Evolutionary conservation across 1,140 invertebrate species (phyloP), one percentile per base, ranked within the genome.

Genomic region (Augochlora pura): DNA sequence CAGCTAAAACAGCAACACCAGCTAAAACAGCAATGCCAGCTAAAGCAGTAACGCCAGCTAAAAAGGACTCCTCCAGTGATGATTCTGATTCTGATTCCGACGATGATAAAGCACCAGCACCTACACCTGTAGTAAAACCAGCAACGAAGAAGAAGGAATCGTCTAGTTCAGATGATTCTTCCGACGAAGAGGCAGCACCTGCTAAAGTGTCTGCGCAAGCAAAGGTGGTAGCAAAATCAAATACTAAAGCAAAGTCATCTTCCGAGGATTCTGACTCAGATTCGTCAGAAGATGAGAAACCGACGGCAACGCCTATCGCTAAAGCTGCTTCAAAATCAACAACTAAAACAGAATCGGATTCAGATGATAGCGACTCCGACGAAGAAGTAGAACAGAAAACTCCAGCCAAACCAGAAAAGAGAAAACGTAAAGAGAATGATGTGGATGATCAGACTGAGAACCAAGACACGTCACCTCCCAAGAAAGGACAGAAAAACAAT

Each of bases 401-500:
- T 54, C 71, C 82, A 70, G 82, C 25, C 25, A 84, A 87, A 73
- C 32, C 69, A 27, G 85, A 87, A 42, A 91, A 93, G 71, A 90
- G 90, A 64, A 93, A 94, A 85, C 88, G 88, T 16, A 86, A 91
- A 52, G 88, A 90, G 27, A n/a, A n/a, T n/a, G 84, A 88, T 39
- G 88, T 90, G 18, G 14, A 77, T 18, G 59, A 32, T 6, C 18
- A 66, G 3, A 42, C 32, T 0, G 90, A 92, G 0, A 84, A 90
- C n/a, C n/a, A n/a, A n/a, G n/a, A n/a, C n/a, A n/a, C n/a, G n/a
- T 87, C 90, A 9, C 73, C 83, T 16, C 77, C 91, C 21, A 83
- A 88, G 4, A 92, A 94, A 77, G 89, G 89, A 54, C 84, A 90
- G 46, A 94, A 89, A 69, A 90, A 91, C 68, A 91, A 90, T 74